Evolutionary conservation across 2,113 vertebrate genomes (phyloP), one percentile per base, ranked within the genome.

Genomic region (Bagarius yarrelli): DNA sequence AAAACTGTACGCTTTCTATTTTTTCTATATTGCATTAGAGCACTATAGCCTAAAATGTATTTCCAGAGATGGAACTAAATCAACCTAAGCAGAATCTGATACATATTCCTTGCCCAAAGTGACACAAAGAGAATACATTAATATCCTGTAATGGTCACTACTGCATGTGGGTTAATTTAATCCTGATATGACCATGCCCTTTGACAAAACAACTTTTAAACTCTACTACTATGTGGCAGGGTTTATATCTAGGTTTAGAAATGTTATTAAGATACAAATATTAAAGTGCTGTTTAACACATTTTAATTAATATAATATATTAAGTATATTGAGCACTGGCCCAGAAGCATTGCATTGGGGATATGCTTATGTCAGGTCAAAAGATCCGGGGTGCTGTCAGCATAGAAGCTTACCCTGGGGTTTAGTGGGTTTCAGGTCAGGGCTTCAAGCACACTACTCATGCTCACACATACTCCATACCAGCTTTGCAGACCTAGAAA

Each of bases 81-180:
- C 85, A 83, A 77, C 83, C 81, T 66, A 84, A 81, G 83, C 70
- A 76, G 82, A 79, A n/a, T n/a, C n/a, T n/a, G 76, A 82, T 27
- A 81, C 57, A 80, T 78, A 83, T 80, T 82, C 55, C 50, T 81
- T 60, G 67, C 36, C 47, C 64, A 77, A 56, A 74, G 16, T 79
- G 82, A 74, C 60, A 52, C 32, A 50, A 36, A 74, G 18, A 56
- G 60, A 75, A 53, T 32, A 25, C 61, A 67, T 67, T 55, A 59
- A 47, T 72, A 59, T 70, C 36, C 36, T 71, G 53, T 32, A 59
- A 44, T 71, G 56, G 78, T 16, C 25, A 52, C 21, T 53, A 67
- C 16, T 50, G 36, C 25, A 27, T 67, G 79, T 2, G 15, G 72
- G 74, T 2, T n/a, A 13, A 50, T 57, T 55, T 23, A 56, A 73